A percentile compares a stretch with the other conserved stretches of the same genome.
phyloP scores from a whole-genome alignment of 1,140 invertebrate species.

The Helicorthomorpha holstii region DNA sequence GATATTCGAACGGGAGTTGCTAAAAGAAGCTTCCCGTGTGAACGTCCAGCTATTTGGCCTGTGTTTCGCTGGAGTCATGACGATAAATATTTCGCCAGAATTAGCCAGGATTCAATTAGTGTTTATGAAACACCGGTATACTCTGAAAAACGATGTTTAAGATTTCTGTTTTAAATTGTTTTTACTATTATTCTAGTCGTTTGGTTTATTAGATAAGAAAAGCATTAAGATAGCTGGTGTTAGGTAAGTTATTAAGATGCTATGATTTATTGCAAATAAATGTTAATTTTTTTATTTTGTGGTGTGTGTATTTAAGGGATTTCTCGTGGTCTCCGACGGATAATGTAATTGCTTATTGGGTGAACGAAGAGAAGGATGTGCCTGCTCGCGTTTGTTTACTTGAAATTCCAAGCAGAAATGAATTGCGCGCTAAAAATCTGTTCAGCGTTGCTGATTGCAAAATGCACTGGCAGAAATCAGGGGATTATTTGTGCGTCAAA shows the following conservation, averaged over 20 bases:
- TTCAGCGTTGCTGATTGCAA: slow-evolving; percentile 98
- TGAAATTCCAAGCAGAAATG: slow-evolving; percentile 46
- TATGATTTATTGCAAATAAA: background rate
- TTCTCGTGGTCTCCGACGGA: slow-evolving; percentile 97
- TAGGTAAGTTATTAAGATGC: slow-evolving; percentile 21
- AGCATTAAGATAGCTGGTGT: slow-evolving; percentile 84
- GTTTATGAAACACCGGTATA: slow-evolving; percentile 84
- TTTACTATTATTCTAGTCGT: slow-evolving; percentile 42
- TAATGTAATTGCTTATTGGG: slow-evolving; percentile 93
- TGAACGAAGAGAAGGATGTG: slow-evolving; percentile 84
- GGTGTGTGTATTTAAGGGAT: slow-evolving; percentile 37
- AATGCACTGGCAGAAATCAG: slow-evolving; percentile 97
- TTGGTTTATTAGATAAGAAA: slow-evolving; percentile 82
- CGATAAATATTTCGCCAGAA: slow-evolving; percentile 87
- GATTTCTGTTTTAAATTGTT: background rate
- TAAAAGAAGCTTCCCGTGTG: slow-evolving; percentile 74
- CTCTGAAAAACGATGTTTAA: slow-evolving; percentile 8
- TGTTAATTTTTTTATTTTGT: background rate
- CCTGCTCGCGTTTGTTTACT: slow-evolving; percentile 34
- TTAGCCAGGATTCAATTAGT: slow-evolving; percentile 53
- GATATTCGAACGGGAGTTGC: slow-evolving; percentile 81
- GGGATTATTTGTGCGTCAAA: slow-evolving; percentile 94
- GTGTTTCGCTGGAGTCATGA: slow-evolving; percentile 91
- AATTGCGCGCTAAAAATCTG: slow-evolving; percentile 89
- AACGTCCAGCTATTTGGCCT: slow-evolving; percentile 68